Evolutionary conservation across 1,140 invertebrate genomes (phyloP).

Genomic region (Diploscapter pachys): DNA sequence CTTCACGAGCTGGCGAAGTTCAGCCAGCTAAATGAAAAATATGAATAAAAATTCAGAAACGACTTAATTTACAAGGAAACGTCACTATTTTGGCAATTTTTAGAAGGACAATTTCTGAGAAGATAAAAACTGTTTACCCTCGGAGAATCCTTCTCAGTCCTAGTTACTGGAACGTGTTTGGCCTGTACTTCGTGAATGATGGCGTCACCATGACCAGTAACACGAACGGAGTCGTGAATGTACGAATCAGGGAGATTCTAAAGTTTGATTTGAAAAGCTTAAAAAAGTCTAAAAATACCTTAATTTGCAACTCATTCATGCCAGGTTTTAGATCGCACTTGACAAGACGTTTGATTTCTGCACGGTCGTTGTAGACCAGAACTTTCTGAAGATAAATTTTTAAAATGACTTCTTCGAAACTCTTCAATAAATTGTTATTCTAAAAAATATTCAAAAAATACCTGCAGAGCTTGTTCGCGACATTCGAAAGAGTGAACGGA

Average conservation of each 20-base stretch:
- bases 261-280: neutral
- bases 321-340: no score
- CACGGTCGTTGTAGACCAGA: no score
- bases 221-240: slow-evolving; percentile 47
- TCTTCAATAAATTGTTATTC: no score
- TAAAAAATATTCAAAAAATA: no score
- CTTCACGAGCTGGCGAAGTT: slow-evolving; percentile 1
- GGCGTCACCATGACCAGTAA: slow-evolving; percentile 58
- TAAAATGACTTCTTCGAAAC: no score
- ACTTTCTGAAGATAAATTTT: no score
- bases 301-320: no score
- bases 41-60: neutral
- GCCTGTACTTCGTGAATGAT: slow-evolving; percentile 57
- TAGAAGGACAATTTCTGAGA: no score
- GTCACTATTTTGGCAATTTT: neutral
- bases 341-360: no score
- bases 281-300: no score
- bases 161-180: slow-evolving; percentile 13
- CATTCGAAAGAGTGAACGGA: no score
- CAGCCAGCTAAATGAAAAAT: neutral
- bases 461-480: no score
- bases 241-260: slow-evolving; percentile 38
- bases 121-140: slow-evolving; percentile 13
- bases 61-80: slow-evolving; percentile 4
- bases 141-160: slow-evolving; percentile 37